Percentiles rank a stretch among this genome's conserved stretches.
These are phyloP conservation scores for Eubucco bourcierii DNA, from an alignment of 2,113 vertebrate genomes.

Conservation along the genomic window DNA sequence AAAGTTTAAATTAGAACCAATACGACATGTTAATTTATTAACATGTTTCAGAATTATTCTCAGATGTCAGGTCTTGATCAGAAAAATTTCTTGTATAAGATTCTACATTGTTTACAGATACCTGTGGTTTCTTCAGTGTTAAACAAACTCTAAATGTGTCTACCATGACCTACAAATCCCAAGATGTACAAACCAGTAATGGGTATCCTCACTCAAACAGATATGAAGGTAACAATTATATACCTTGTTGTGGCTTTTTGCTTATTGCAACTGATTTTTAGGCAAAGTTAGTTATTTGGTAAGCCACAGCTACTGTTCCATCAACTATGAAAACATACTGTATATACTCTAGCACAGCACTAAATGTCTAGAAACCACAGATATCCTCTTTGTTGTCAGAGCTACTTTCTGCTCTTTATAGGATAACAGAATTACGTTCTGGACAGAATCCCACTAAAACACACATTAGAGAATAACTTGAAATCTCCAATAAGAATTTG, in stretches of 20 bases:
- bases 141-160: background rate
- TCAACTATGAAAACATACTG: background rate
- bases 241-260: background rate
- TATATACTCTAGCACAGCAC: background rate
- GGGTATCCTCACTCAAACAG: background rate
- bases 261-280: background rate
- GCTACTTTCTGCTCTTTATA: background rate
- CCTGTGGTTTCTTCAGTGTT: background rate
- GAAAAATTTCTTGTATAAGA: background rate
- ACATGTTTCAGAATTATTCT: background rate
- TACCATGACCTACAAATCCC: background rate
- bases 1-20: too few relatives aligned
- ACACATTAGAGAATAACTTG: background rate
- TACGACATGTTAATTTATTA: background rate
- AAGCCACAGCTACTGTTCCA: background rate
- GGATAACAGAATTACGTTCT: background rate
- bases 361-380: background rate
- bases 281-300: background rate
- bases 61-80: background rate
- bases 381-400: background rate
- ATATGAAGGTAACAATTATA: background rate
- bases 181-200: background rate
- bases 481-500: background rate
- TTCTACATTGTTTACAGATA: background rate
- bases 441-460: background rate